Evolutionary conservation across 2,888 invertebrate species (phyloP).

Genomic region (Eupithecia inturbata): DNA sequence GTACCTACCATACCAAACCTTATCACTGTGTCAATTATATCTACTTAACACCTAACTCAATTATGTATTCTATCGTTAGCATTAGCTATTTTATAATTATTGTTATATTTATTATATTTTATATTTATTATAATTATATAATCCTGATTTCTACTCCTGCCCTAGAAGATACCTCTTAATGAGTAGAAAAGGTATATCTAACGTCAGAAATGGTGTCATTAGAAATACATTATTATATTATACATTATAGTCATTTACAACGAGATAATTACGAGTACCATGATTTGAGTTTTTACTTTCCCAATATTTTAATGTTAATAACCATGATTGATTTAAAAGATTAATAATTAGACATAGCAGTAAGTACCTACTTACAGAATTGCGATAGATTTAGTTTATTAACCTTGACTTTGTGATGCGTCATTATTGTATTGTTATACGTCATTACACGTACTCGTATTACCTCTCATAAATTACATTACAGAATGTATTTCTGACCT

Average conservation of each 20-base stretch:
- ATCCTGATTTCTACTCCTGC: not conserved
- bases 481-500: not conserved
- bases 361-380: not conserved
- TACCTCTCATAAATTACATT: not conserved
- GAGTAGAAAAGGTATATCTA: not conserved
- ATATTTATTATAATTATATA: not conserved
- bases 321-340: too few relatives aligned
- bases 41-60: not conserved
- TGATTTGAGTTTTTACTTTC: too few relatives aligned
- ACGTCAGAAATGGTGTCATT: not conserved
- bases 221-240: not conserved
- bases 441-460: not conserved
- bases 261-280: too few relatives aligned
- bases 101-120: too few relatives aligned
- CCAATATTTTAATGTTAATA: too few relatives aligned
- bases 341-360: not conserved
- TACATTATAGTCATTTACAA: too few relatives aligned
- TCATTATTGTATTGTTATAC: not conserved
- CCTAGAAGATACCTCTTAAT: not conserved
- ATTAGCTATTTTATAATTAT: too few relatives aligned
- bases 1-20: not conserved
- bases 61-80: not conserved
- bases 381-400: slow-evolving; percentile 1
- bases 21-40: not conserved
- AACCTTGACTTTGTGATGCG: slow-evolving; percentile 10